Conservation (phyloP, 2,888 invertebrate genomes). For the Ischnura elegans region DNA sequence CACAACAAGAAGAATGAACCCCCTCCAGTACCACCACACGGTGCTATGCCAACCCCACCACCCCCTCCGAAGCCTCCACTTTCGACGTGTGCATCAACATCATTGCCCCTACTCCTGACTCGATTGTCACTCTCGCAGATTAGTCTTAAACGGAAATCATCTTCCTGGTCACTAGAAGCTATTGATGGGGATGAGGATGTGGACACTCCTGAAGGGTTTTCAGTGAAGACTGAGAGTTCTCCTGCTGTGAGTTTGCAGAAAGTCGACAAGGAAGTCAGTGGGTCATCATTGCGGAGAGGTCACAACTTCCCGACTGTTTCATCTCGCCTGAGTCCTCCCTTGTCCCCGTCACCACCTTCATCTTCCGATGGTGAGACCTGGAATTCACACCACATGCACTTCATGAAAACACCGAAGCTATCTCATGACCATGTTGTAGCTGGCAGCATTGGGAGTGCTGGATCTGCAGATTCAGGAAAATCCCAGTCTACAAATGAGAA, state of each 20-base stretch:
- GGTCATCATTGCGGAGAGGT: constrained; percentile 46
- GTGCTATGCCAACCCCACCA: neutral
- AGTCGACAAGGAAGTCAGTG: neutral
- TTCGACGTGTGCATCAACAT: neutral
- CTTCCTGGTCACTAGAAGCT: constrained; percentile 39
- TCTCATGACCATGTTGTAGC: constrained; percentile 36
- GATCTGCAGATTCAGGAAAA: neutral
- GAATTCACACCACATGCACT: constrained; percentile 70
- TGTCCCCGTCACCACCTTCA: constrained; percentile 38
- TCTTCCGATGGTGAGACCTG: constrained; percentile 71
- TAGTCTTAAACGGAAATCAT: constrained; percentile 37
- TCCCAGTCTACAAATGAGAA: neutral
- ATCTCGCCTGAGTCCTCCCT: neutral
- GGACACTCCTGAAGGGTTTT: neutral
- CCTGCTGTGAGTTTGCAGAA: neutral
- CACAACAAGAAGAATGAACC: constrained; percentile 32
- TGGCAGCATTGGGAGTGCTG: neutral
- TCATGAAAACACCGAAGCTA: constrained; percentile 65
- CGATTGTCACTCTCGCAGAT: constrained; percentile 48
- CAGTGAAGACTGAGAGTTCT: neutral
- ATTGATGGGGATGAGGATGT: constrained; percentile 45
- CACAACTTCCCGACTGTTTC: constrained; percentile 45
- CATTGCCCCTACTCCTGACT: neutral
- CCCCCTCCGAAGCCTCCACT: constrained; percentile 8
- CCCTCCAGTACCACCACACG: constrained; percentile 9